phyloP scores from a whole-genome alignment of 2,113 vertebrate genomes.

The Cyprinodon brontotheroides region DNA sequence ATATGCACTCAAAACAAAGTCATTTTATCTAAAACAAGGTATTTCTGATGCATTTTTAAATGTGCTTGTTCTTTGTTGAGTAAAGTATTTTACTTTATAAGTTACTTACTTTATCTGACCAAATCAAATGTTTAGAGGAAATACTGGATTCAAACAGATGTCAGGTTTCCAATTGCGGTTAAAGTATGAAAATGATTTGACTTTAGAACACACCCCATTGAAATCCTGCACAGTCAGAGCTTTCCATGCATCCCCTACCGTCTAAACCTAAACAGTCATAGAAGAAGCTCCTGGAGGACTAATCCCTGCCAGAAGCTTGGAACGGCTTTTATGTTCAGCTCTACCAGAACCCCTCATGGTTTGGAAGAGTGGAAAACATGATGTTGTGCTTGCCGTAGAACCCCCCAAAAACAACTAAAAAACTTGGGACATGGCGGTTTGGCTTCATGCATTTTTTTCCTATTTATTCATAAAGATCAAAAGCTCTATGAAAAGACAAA shows the following conservation, averaged over 20 bases:
- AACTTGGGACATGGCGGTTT: neutral
- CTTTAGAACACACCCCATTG: constrained; percentile 26
- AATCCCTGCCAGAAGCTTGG: constrained; percentile 9
- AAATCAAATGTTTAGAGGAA: neutral
- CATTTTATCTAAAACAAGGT: too few relatives aligned
- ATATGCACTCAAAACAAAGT: too few relatives aligned
- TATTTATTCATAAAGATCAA: neutral
- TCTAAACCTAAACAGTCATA: constrained; percentile 40
- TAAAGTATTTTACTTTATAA: too few relatives aligned
- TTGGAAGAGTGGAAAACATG: constrained; percentile 6
- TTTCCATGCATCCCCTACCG: constrained; percentile 14
- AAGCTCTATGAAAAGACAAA: neutral
- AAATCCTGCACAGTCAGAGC: constrained; percentile 14
- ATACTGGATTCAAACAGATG: constrained; percentile 26
- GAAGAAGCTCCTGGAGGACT: constrained; percentile 23
- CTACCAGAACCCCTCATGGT: neutral
- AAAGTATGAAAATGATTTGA: constrained; percentile 40
- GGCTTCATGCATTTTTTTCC: neutral
- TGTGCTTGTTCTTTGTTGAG: too few relatives aligned
- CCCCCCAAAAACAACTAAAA: neutral
- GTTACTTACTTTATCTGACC: neutral
- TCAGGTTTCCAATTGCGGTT: constrained; percentile 6
- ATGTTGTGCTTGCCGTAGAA: constrained; percentile 6
- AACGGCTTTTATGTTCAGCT: constrained; percentile 10
- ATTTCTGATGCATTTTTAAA: too few relatives aligned